Percentiles rank a stretch among this genome's conserved stretches.
These are phyloP conservation scores for Lerista edwardsae DNA, from an alignment of 2,797 vertebrate genomes.

Conservation along the genomic window DNA sequence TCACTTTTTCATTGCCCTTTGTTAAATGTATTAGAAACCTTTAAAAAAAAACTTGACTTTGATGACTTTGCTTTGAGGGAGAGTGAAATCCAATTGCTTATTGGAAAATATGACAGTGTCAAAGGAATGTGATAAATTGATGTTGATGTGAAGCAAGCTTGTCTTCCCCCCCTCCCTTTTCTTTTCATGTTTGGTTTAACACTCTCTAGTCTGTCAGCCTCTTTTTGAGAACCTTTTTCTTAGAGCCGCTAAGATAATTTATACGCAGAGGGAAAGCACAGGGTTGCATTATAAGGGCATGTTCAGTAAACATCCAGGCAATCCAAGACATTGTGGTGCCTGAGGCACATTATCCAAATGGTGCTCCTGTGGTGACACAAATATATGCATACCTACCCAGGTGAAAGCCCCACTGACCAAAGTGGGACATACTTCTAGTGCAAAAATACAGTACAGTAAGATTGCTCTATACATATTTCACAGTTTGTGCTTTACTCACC, in stretches of 20 bases:
- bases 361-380: not conserved
- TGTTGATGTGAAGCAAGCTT: constrained; percentile 26
- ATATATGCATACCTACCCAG: not conserved
- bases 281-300: not conserved
- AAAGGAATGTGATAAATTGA: constrained; percentile 24
- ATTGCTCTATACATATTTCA: not conserved
- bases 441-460: not conserved
- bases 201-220: constrained; percentile 2
- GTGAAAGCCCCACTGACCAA: no score
- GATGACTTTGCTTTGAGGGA: constrained; percentile 21
- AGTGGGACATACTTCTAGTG: not conserved
- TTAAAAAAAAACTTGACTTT: not conserved
- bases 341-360: not conserved
- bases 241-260: constrained; percentile 50
- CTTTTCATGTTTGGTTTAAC: constrained; percentile 13
- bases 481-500: not conserved
- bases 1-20: not conserved
- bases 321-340: not conserved
- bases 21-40: not conserved
- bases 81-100: constrained; percentile 25
- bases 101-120: constrained; percentile 29
- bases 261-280: constrained; percentile 32
- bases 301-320: not conserved
- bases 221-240: constrained; percentile 38
- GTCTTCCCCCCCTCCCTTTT: not conserved